Evolutionary conservation across 1,140 invertebrate genomes (phyloP).

Genomic region (Lerema accius): DNA sequence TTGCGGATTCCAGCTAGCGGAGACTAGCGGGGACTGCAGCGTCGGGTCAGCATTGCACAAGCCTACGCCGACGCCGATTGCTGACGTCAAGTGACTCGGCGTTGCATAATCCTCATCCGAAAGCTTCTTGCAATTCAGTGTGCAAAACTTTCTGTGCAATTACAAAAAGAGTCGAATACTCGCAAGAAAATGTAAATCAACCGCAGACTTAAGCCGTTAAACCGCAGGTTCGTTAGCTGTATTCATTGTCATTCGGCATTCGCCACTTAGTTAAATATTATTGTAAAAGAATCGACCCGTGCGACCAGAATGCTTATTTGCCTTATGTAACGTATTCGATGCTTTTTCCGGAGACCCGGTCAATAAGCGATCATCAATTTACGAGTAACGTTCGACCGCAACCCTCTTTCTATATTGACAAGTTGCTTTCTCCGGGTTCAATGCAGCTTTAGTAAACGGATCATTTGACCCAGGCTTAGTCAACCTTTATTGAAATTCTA

Average conservation of each 20-base stretch:
- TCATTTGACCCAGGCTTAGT: no score
- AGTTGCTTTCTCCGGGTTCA: no score
- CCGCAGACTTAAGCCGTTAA: conserved; percentile 21
- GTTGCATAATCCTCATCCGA: neutral
- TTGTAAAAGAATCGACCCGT: conserved; percentile 24
- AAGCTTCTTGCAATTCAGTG: neutral
- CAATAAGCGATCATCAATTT: no score
- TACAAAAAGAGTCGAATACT: neutral
- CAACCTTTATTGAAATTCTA: no score
- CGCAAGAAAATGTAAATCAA: neutral
- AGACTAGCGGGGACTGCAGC: neutral
- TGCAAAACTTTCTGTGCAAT: conserved; percentile 16
- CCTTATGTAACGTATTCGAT: conserved; percentile 15
- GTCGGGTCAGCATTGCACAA: neutral
- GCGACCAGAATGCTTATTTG: neutral
- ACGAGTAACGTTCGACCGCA: no score
- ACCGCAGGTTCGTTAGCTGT: conserved; percentile 31
- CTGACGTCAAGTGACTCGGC: neutral
- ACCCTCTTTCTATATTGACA: no score
- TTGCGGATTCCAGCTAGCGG: neutral
- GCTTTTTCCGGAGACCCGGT: no score
- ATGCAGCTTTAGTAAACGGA: no score
- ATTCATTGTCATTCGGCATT: conserved; percentile 23
- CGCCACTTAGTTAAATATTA: conserved; percentile 28
- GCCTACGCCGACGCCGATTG: no score